Percentiles rank a stretch among this genome's conserved stretches.
Conservation (phyloP, 2,797 vertebrate species). For the Cyprinella venusta region DNA sequence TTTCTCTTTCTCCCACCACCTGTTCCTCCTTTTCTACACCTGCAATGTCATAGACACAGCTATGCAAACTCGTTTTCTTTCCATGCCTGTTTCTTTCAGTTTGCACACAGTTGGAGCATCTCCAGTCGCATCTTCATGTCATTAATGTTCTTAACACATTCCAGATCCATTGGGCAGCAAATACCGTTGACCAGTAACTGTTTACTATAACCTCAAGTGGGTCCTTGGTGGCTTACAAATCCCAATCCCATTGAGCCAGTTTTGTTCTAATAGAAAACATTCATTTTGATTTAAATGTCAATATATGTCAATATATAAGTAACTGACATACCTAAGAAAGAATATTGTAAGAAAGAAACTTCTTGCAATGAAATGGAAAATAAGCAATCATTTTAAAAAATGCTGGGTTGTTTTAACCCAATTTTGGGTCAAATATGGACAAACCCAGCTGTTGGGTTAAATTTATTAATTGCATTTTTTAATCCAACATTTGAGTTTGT, state of each 20-base stretch:
- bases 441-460: too few relatives aligned
- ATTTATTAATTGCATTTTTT: too few relatives aligned
- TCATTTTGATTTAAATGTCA: background rate
- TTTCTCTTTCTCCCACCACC: constrained; percentile 62
- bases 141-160: constrained; percentile 51
- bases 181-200: constrained; percentile 5
- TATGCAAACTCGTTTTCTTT: constrained; percentile 43
- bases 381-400: too few relatives aligned
- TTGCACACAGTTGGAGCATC: constrained; percentile 50
- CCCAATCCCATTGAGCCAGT: background rate
- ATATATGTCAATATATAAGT: too few relatives aligned
- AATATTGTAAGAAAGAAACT: background rate
- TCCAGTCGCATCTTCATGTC: constrained; percentile 49
- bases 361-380: background rate
- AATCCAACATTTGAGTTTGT: too few relatives aligned
- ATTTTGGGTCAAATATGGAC: too few relatives aligned
- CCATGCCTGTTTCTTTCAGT: constrained; percentile 33
- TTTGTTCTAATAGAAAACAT: background rate
- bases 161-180: constrained; percentile 18
- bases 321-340: too few relatives aligned
- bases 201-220: background rate
- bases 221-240: background rate
- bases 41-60: constrained; percentile 64
- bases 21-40: constrained; percentile 70
- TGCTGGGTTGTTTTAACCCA: too few relatives aligned